Evolutionary conservation across 2,113 vertebrate species (phyloP).

Genomic region (Xiphias gladius): DNA sequence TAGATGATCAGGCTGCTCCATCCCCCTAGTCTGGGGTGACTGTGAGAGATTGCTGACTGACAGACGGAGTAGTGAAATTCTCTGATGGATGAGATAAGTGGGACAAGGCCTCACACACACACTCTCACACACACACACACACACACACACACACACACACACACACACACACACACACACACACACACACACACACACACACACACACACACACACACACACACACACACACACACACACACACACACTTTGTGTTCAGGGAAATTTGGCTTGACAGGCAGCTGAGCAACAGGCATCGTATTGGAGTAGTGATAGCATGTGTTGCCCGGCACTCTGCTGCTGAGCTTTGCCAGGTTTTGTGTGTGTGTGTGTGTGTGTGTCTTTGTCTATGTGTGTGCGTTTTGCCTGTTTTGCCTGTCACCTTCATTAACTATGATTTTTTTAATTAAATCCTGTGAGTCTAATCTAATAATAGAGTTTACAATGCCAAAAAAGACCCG

Average conservation of each 20-base stretch:
- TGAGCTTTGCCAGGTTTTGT: background rate
- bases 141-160: conserved; percentile 27
- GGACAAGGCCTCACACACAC: conserved; percentile 51
- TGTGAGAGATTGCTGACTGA: conserved; percentile 74
- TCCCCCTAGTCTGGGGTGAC: conserved; percentile 49
- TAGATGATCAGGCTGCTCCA: conserved; percentile 60
- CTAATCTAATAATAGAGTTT: background rate
- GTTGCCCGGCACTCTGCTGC: conserved; percentile 18
- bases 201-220: conserved; percentile 31
- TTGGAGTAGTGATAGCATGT: conserved; percentile 44
- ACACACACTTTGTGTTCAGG: conserved; percentile 35
- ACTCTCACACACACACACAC: background rate
- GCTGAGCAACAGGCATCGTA: conserved; percentile 65
- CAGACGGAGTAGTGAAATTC: conserved; percentile 65
- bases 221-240: conserved; percentile 5
- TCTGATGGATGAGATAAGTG: conserved; percentile 74
- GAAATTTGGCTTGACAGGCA: conserved; percentile 50
- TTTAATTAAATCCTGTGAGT: conserved; percentile 28
- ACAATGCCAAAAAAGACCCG: background rate
- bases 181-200: conserved; percentile 2
- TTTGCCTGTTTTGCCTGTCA: conserved; percentile 9
- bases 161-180: conserved; percentile 27
- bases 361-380: conserved; percentile 9
- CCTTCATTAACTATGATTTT: conserved; percentile 24
- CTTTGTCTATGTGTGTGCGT: background rate